Evolutionary conservation across 92 coral and sea anemone genomes (phyloP), one percentile per base, ranked within the genome.

Genomic region (Ricordea florida): DNA sequence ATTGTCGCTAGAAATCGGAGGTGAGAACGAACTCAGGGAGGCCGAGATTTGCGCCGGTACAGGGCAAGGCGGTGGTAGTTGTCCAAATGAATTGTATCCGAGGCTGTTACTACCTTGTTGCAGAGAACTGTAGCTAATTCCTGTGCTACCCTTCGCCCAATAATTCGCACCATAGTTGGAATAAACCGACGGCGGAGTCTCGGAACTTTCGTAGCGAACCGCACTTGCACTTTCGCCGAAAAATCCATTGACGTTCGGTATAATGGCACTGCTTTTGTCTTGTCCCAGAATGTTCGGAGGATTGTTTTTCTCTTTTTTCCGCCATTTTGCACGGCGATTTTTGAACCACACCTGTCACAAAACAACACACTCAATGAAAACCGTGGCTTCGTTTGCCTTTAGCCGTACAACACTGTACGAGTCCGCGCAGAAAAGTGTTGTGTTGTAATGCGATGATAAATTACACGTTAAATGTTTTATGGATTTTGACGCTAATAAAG

Each of bases 301-400:
- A 47, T 93, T 96, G 61, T 89, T 89, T 53, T 93, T 89, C 81
- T 96, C 99, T 80, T 92, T 96, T 74, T 96, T 96, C 27, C 99
- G 86, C 97, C 97, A 92, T 65, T 96, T 96, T 28, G 99, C 99
- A 35, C 99, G 83, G 48, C 99, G 82, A 49, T 96, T 96, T 61
- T 96, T 96, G 66, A 96, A 96, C 97, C 99, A 96, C 43, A 96
- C 99, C 99, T 96, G 71, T 46, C 25, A 51, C 38, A 59, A 64
- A 30, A 74, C 57, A 43, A 36, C 36, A 45, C 36, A 66, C 66
- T 57, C 69, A 72, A 69, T 83, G 48, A 8, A 73, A 51, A 28
- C 55, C 36, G 73, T 74, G 66, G 36, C 44, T 51, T 53, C 49
- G 47, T 23, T 56, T 37, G 34, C 59, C 27, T 9, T 67, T 67